Evolutionary conservation across 1,140 invertebrate genomes (phyloP).

Genomic region (Propsilocerus akamusi): DNA sequence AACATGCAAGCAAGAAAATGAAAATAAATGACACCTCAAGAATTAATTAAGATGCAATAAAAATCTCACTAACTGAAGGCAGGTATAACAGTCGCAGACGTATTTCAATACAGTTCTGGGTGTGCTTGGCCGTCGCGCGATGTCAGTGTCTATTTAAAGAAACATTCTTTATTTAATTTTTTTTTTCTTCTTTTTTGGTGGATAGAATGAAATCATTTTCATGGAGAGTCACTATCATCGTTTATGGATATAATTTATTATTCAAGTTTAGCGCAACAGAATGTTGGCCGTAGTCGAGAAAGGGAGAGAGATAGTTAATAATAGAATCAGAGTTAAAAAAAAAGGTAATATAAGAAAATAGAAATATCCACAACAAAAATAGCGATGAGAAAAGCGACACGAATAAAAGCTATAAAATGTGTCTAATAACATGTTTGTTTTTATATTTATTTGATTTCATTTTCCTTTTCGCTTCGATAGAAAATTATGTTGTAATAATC

Average conservation of each 20-base stretch:
- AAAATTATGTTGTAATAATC: constrained; percentile 4
- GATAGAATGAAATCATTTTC: not conserved
- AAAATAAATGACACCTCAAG: constrained; percentile 2
- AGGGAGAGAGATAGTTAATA: too few relatives aligned
- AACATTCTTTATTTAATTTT: not conserved
- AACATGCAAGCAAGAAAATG: not conserved
- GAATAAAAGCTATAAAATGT: constrained; percentile 1
- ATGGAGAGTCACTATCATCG: not conserved
- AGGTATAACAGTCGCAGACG: not conserved
- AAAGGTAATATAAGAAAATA: not conserved
- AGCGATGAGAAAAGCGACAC: not conserved
- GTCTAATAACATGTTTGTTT: constrained; percentile 4
- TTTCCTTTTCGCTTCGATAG: not conserved
- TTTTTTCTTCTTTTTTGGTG: not conserved
- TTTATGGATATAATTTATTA: not conserved
- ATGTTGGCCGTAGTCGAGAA: too few relatives aligned
- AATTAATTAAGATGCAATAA: constrained; percentile 3
- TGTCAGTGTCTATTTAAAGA: too few relatives aligned
- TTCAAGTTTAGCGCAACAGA: constrained; percentile 3
- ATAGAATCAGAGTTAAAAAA: not conserved
- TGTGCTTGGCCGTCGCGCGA: too few relatives aligned
- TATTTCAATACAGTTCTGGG: too few relatives aligned
- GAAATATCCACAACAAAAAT: not conserved
- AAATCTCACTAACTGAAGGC: constrained; percentile 1
- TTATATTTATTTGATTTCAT: not conserved